phyloP scores from a whole-genome alignment of 2,113 vertebrate genomes.

The Pelobates fuscus region DNA sequence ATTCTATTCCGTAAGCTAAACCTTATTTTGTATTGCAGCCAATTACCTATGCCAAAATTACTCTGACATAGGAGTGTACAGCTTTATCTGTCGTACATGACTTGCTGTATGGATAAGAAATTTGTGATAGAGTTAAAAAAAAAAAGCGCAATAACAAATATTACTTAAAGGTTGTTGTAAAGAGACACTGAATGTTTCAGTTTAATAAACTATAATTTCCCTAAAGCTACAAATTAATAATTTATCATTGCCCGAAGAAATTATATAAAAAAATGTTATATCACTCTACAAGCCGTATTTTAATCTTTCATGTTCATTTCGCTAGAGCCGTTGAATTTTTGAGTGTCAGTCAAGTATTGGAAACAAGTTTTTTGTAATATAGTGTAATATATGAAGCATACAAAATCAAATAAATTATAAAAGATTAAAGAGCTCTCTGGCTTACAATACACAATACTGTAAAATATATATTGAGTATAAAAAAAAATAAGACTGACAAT shows the following conservation, averaged over 20 bases:
- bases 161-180: background rate
- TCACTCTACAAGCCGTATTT: background rate
- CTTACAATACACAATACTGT: background rate
- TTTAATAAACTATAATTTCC: conserved; percentile 13
- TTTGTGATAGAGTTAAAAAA: background rate
- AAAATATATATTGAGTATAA: background rate
- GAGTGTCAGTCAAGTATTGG: background rate
- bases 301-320: conserved; percentile 12
- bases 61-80: no score
- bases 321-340: background rate
- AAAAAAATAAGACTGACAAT: background rate
- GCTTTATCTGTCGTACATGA: no score
- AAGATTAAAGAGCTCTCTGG: background rate
- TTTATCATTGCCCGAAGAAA: background rate
- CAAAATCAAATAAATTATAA: background rate
- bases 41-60: no score
- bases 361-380: conserved; percentile 6
- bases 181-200: background rate
- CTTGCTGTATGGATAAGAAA: background rate
- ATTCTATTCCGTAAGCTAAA: no score
- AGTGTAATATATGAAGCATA: background rate
- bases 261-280: conserved; percentile 9
- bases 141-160: background rate
- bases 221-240: conserved; percentile 8
- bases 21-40: no score